Conservation (phyloP, 2,888 invertebrate species). For the Tipula helvola region DNA sequence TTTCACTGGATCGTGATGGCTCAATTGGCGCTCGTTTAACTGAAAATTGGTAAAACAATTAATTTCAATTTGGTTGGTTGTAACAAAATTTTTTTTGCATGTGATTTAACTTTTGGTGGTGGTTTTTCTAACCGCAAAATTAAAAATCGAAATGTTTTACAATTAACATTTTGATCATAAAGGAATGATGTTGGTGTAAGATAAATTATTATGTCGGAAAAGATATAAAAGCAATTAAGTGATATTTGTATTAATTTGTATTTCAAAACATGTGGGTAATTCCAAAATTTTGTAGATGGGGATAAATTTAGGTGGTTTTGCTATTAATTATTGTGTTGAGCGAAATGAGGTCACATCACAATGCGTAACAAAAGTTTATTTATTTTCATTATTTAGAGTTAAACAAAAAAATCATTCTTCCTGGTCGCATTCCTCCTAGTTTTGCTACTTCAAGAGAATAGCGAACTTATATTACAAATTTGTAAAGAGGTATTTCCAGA, state of each 20-base stretch:
- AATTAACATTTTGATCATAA: neutral
- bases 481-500: neutral
- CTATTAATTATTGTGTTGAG: too few species aligned
- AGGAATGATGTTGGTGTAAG: neutral
- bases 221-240: neutral
- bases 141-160: neutral
- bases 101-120: neutral
- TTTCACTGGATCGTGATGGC: neutral
- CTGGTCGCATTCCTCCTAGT: neutral
- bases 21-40: constrained; percentile 12
- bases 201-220: neutral
- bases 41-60: neutral
- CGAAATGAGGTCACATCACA: too few species aligned
- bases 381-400: too few species aligned
- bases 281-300: neutral
- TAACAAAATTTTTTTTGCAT: neutral
- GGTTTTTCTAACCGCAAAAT: neutral
- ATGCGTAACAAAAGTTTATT: neutral
- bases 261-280: neutral
- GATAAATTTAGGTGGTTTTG: neutral
- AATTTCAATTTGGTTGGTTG: neutral
- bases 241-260: neutral
- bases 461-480: too few species aligned
- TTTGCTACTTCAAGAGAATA: neutral
- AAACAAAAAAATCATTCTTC: too few species aligned